These are phyloP conservation scores for Planiliza haematocheilus DNA, from an alignment of 2,113 vertebrate genomes.

Conservation along the genomic window DNA sequence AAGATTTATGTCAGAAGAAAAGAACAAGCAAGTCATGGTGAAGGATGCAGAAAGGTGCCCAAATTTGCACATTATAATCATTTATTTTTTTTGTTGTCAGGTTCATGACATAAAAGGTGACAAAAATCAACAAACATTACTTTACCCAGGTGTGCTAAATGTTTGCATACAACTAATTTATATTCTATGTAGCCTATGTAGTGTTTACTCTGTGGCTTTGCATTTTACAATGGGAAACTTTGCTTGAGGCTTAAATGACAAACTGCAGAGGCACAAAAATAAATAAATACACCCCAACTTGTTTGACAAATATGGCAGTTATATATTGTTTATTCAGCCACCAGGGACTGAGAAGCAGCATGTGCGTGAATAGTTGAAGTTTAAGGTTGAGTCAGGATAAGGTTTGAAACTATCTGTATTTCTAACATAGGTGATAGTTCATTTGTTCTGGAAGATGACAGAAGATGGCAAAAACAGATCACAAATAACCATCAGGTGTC, in stretches of 20 bases:
- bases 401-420: too few relatives aligned
- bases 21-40: too few relatives aligned
- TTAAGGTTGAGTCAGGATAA: background rate
- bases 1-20: background rate
- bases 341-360: background rate
- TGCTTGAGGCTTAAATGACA: background rate
- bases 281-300: background rate
- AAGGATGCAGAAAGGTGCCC: too few relatives aligned
- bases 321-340: background rate
- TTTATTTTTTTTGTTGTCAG: too few relatives aligned
- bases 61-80: too few relatives aligned
- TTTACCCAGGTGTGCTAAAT: background rate
- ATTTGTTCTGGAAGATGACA: too few relatives aligned
- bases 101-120: too few relatives aligned
- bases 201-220: constrained; percentile 12
- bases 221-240: background rate
- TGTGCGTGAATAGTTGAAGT: background rate
- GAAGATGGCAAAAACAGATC: too few relatives aligned
- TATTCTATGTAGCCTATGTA: background rate
- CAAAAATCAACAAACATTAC: too few relatives aligned
- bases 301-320: constrained; percentile 23
- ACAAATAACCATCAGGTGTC: too few relatives aligned
- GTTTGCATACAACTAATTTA: background rate
- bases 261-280: constrained; percentile 2
- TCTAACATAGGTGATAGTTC: too few relatives aligned